Evolutionary conservation across 2,113 vertebrate species (phyloP).

Genomic region (Lutjanus erythropterus): DNA sequence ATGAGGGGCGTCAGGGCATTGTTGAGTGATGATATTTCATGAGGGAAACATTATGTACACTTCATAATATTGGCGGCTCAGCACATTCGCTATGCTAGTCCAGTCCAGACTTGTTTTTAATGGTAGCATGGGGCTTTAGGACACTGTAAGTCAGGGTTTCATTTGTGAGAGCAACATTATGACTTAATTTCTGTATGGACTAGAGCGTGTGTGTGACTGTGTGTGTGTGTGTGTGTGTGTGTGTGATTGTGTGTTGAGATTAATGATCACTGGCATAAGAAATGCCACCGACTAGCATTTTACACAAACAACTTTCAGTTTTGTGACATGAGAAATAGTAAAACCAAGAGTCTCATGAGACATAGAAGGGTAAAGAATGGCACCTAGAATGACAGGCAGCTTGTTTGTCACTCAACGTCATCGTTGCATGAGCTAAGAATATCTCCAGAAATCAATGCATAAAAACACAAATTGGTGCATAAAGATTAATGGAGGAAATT

Average conservation of each 20-base stretch:
- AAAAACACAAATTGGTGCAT: too few relatives aligned
- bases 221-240: constrained; percentile 22
- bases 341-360: too few relatives aligned
- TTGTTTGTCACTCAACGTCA: too few relatives aligned
- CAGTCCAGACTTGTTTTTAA: constrained; percentile 68
- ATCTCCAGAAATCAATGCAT: too few relatives aligned
- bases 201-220: too few relatives aligned
- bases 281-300: constrained; percentile 74
- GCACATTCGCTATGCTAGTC: constrained; percentile 56
- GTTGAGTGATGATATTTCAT: constrained; percentile 77
- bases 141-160: constrained; percentile 62
- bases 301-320: constrained; percentile 81
- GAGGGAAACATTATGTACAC: constrained; percentile 78
- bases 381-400: too few relatives aligned
- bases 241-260: constrained; percentile 67
- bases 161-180: constrained; percentile 65
- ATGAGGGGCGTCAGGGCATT: constrained; percentile 68
- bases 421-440: too few relatives aligned
- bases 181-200: constrained; percentile 50
- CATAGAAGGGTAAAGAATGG: too few relatives aligned
- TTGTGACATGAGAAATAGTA: too few relatives aligned
- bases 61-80: constrained; percentile 77
- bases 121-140: constrained; percentile 65
- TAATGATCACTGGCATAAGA: constrained; percentile 74
- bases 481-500: too few relatives aligned